Evolutionary conservation across 2,888 invertebrate species (phyloP), one percentile per base, ranked within the genome.

Genomic region (Habrosyne pyritoides): DNA sequence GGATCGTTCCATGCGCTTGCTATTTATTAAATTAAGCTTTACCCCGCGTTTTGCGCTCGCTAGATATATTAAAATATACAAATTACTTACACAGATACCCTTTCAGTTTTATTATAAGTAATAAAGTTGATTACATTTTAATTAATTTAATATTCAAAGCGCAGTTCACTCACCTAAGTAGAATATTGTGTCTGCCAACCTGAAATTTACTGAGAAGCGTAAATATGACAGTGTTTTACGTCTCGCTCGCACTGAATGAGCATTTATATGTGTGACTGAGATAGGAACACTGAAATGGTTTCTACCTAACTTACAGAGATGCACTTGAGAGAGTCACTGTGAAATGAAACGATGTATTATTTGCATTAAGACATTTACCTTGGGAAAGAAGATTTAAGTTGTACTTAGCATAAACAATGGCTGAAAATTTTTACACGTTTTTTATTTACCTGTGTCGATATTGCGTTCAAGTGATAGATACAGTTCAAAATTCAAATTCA

Each of bases 61-160:
- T 42, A 42, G 18, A 42, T 42, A 42, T 18, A 42, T 42, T 42
- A 42, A 42, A 42, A 42, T 42, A 18, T 42, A 42, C 42, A 42
- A 42, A 42, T 42, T 7, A 18, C 42, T 42, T 18, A 42, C 42
- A 42, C 42, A 42, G 42, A 42, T 18, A 42, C 42, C 42, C 42
- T 42, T 42, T 42, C 42, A 42, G 42, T 42, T 14, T 42, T 42
- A 42, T 42, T 42, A 42, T 42, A 42, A 18, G 42, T 42, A 18
- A 42, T 42, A 42, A 42, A 42, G 42, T 42, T 42, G 42, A 42
- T 42, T 42, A 42, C 42, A n/a, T 42, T 42, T 42, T 42, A 42
- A 42, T 42, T 42, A 42, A 42, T 42, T 42, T 42, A 42, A 42
- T 42, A 42, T 42, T 42, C 42, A 42, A 42, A 42, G 42, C 42